Evolutionary conservation across 2,797 vertebrate species (phyloP).

Genomic region (Neosilurus mollespiculum): DNA sequence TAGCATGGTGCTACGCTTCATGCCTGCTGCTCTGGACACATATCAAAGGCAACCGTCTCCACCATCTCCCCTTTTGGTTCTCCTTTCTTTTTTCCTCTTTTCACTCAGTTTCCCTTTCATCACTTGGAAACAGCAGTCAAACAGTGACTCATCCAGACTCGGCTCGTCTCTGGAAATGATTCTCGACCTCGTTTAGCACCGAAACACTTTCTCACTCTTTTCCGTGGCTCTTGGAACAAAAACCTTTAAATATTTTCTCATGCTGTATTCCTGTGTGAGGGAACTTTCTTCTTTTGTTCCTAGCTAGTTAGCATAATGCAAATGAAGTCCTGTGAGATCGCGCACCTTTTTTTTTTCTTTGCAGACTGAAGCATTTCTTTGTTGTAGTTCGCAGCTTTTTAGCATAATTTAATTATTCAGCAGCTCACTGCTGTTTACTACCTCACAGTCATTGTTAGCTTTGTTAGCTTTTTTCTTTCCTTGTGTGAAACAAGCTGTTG

Average conservation of each 20-base stretch:
- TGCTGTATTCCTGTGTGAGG: not conserved
- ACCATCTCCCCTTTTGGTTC: not conserved
- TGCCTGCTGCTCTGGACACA: constrained; percentile 38
- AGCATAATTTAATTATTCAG: constrained; percentile 9
- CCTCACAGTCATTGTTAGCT: not conserved
- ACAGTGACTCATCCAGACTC: constrained; percentile 19
- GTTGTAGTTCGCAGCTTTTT: not conserved
- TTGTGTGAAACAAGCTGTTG: not conserved
- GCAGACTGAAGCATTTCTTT: not conserved
- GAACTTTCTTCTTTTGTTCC: not conserved
- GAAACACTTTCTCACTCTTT: not conserved
- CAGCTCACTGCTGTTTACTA: not conserved
- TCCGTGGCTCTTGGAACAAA: not conserved
- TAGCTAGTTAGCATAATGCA: constrained; percentile 16
- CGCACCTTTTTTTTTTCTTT: not conserved
- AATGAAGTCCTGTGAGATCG: not conserved
- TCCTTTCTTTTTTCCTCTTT: not conserved
- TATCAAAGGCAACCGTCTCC: constrained; percentile 40
- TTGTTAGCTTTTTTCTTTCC: not conserved
- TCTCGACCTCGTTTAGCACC: not conserved
- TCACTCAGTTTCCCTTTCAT: constrained; percentile 18
- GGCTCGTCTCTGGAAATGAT: not conserved
- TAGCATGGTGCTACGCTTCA: constrained; percentile 34
- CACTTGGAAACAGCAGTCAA: not conserved
- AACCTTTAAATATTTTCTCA: not conserved